A percentile compares a stretch with the other conserved stretches of the same genome.
phyloP scores from a whole-genome alignment of 1,140 invertebrate species.

The Euwallacea fornicatus region DNA sequence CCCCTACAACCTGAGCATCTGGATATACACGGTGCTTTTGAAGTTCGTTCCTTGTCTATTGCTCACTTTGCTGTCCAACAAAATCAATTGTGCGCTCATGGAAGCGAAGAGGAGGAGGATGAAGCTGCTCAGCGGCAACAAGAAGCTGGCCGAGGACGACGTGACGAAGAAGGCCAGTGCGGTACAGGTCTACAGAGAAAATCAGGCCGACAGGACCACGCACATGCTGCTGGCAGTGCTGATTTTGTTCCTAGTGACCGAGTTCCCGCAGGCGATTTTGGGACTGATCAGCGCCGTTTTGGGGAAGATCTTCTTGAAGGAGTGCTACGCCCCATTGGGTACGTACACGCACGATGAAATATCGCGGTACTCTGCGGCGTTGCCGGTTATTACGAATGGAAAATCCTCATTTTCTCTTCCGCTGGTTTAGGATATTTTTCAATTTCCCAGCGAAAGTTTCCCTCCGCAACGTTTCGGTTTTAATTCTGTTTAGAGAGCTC shows the following conservation, averaged over 20 bases:
- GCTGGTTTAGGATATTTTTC: too few species aligned
- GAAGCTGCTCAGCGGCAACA: constrained; percentile 56
- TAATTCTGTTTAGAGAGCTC: too few species aligned
- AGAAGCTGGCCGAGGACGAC: constrained; percentile 39
- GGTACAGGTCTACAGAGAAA: constrained; percentile 63
- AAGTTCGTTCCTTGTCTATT: constrained; percentile 83
- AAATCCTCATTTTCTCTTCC: too few species aligned
- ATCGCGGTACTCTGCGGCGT: too few species aligned
- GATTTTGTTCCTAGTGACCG: constrained; percentile 83
- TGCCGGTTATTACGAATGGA: too few species aligned
- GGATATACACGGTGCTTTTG: constrained; percentile 82
- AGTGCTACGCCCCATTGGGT: constrained; percentile 78
- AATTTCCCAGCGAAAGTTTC: too few species aligned
- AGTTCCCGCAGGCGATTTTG: constrained; percentile 84
- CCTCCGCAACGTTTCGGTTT: too few species aligned
- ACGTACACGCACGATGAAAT: constrained; percentile 37
- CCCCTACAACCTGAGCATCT: constrained; percentile 69
- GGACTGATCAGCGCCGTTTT: constrained; percentile 74
- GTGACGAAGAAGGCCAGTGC: constrained; percentile 38
- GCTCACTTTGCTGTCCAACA: constrained; percentile 75
- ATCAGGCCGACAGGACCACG: constrained; percentile 86
- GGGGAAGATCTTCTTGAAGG: constrained; percentile 70
- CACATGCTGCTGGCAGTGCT: constrained; percentile 91
- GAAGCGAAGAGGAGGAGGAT: constrained; percentile 73
- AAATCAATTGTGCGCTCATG: constrained; percentile 73